Conservation (phyloP, 2,797 vertebrate genomes). For the Sebastes hubbsi region DNA sequence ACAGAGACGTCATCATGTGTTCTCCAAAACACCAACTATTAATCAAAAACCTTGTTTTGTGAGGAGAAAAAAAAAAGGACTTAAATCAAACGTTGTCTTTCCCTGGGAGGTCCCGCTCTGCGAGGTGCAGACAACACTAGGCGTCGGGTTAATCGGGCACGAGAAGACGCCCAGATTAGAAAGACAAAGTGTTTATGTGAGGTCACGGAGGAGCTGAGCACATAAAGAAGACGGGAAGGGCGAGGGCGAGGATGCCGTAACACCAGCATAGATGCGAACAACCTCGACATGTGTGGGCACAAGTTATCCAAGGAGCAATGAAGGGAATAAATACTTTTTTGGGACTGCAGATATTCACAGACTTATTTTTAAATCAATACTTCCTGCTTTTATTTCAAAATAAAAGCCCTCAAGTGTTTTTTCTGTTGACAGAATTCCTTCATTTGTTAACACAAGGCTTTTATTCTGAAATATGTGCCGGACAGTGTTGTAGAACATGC, state of each 20-base stretch:
- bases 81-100: neutral
- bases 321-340: no score
- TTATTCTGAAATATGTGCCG: no score
- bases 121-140: neutral
- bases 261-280: neutral
- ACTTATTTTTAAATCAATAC: no score
- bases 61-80: neutral
- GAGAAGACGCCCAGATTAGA: slow-evolving; percentile 11
- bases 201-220: slow-evolving; percentile 31
- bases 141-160: neutral
- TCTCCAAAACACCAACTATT: neutral
- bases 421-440: no score
- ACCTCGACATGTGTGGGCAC: no score
- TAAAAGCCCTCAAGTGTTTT: no score
- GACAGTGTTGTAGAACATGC: no score
- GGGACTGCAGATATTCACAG: no score
- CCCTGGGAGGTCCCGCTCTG: neutral
- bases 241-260: neutral
- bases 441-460: no score
- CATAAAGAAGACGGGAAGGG: slow-evolving; percentile 1
- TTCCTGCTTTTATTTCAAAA: no score
- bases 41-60: neutral
- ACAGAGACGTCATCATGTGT: neutral
- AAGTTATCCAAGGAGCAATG: no score
- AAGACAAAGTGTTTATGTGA: slow-evolving; percentile 31